Evolutionary conservation across 53 echinoderm and acorn worm genomes (phyloP).

Genomic region (Paelopatides confundens): DNA sequence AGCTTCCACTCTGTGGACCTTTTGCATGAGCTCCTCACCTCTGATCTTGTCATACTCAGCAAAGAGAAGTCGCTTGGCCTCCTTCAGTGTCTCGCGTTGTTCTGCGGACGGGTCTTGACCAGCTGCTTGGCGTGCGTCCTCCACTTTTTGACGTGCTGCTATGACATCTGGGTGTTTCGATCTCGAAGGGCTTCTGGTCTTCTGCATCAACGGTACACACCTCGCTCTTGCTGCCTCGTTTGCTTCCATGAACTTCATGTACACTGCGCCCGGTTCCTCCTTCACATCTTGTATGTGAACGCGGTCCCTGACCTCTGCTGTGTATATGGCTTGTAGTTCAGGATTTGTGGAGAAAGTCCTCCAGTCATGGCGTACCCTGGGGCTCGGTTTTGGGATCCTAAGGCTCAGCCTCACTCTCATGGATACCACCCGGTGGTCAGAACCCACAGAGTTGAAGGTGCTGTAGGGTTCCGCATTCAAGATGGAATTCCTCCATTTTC

Average conservation of each 20-base stretch:
- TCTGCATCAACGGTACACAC: constrained; percentile 19
- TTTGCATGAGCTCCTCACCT: constrained; percentile 30
- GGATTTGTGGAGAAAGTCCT: neutral
- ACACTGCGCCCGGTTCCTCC: constrained; percentile 12
- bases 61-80: too few species aligned
- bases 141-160: constrained; percentile 7
- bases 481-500: constrained; percentile 62
- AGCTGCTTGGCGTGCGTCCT: neutral
- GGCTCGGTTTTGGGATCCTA: constrained; percentile 25
- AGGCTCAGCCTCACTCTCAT: constrained; percentile 34
- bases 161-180: constrained; percentile 25
- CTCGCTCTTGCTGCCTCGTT: constrained; percentile 45
- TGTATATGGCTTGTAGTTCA: constrained; percentile 42
- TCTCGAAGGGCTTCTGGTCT: neutral
- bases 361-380: constrained; percentile 60
- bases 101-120: too few species aligned
- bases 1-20: neutral
- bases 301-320: constrained; percentile 50
- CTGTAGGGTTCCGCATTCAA: constrained; percentile 34
- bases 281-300: constrained; percentile 17
- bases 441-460: constrained; percentile 36
- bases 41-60: constrained; percentile 30
- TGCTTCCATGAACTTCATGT: constrained; percentile 35
- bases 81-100: too few species aligned
- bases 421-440: constrained; percentile 50